A percentile compares a stretch with the other conserved stretches of the same genome.
These are phyloP conservation scores for Parapsyche elsis DNA, from an alignment of 1,140 invertebrate genomes.

Conservation along the genomic window DNA sequence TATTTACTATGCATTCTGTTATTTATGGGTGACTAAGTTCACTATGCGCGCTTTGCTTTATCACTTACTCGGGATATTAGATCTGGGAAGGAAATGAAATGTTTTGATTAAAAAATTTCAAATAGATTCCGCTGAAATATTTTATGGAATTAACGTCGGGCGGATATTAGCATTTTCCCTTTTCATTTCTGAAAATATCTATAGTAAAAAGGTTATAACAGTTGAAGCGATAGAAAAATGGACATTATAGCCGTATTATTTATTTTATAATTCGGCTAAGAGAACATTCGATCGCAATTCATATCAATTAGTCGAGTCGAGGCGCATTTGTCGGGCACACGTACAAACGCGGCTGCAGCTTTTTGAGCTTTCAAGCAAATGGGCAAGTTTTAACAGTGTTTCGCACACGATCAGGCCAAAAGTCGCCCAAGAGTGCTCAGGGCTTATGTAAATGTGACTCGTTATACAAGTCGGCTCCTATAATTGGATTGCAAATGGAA, in stretches of 20 bases:
- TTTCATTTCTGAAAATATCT: neutral
- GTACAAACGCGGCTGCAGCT: neutral
- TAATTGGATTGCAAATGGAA: slow-evolving; percentile 54
- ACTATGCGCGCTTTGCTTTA: no score
- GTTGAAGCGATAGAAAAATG: neutral
- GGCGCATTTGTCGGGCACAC: neutral
- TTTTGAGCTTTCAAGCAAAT: slow-evolving; percentile 11
- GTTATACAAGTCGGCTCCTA: slow-evolving; percentile 44
- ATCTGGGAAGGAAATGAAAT: neutral
- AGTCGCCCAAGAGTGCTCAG: slow-evolving; percentile 16
- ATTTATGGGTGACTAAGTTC: no score
- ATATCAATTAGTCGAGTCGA: neutral
- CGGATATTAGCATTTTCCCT: neutral
- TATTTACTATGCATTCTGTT: no score
- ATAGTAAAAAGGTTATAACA: neutral
- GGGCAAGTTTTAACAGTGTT: slow-evolving; percentile 46
- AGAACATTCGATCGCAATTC: neutral
- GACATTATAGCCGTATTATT: neutral
- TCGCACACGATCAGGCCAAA: slow-evolving; percentile 49
- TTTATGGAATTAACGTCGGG: neutral
- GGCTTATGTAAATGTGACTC: slow-evolving; percentile 51
- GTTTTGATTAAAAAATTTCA: slow-evolving; percentile 8
- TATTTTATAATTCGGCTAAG: no score
- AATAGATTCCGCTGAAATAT: neutral
- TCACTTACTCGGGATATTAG: neutral